A percentile compares a stretch with the other conserved stretches of the same genome.
Conservation (phyloP, 2,888 invertebrate genomes). For the Tinea trinotella region DNA sequence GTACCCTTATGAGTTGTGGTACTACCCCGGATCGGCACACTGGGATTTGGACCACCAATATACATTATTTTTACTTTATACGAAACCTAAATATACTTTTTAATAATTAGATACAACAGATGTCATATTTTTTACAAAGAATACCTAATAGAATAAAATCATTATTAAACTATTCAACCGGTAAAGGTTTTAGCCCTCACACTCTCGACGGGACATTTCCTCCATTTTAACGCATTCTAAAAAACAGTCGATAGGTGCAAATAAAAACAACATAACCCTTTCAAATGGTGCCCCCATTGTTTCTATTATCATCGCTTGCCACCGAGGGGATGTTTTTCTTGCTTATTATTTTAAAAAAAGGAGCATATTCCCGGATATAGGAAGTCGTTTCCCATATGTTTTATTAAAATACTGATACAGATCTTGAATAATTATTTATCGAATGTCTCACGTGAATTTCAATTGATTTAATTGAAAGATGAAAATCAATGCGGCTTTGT, state of each 20-base stretch:
- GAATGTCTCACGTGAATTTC: slow-evolving; percentile 21
- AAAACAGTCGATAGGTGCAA: slow-evolving; percentile 36
- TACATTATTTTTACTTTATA: no score
- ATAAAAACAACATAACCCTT: slow-evolving; percentile 65
- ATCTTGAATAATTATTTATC: slow-evolving; percentile 49
- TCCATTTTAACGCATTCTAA: slow-evolving; percentile 50
- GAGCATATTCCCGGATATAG: slow-evolving; percentile 54
- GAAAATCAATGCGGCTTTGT: slow-evolving; percentile 42
- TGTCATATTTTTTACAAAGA: neutral
- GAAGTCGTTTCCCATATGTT: slow-evolving; percentile 59
- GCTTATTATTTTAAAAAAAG: slow-evolving; percentile 44
- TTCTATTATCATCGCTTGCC: slow-evolving; percentile 64
- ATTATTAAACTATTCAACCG: slow-evolving; percentile 13
- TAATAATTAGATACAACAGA: no score
- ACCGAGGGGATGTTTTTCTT: slow-evolving; percentile 39
- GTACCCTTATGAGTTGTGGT: no score
- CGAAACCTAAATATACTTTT: no score
- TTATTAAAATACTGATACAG: slow-evolving; percentile 67
- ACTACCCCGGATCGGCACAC: no score
- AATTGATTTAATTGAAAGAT: slow-evolving; percentile 49
- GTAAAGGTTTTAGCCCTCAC: slow-evolving; percentile 7
- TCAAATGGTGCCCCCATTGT: slow-evolving; percentile 51
- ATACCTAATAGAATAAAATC: neutral
- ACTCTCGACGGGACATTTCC: slow-evolving; percentile 31
- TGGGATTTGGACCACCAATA: no score